Percentiles rank a stretch among this genome's conserved stretches.
Evolutionary conservation across 2,113 vertebrate species (phyloP).

Genomic region (Vidua chalybeata): DNA sequence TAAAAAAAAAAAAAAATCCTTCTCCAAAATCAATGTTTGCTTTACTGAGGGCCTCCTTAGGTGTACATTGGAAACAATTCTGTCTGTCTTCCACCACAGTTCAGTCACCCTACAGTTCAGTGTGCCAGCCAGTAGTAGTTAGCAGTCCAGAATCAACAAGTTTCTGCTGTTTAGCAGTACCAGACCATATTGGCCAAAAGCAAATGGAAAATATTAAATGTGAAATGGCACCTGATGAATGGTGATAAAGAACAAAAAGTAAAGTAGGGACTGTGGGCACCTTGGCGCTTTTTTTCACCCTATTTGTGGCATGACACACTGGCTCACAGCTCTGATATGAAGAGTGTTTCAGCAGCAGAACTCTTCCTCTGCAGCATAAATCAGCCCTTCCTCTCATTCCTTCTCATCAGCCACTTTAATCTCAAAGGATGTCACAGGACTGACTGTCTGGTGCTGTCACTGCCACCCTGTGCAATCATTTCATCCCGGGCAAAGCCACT

Average conservation of each 20-base stretch:
- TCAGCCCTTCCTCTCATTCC: not conserved
- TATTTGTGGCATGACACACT: not conserved
- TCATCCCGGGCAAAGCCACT: not conserved
- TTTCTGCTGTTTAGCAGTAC: conserved; percentile 49
- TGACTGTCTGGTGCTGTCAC: not conserved
- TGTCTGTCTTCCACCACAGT: conserved; percentile 74
- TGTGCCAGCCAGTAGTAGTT: conserved; percentile 65
- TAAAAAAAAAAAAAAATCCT: conserved; percentile 32
- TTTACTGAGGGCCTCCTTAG: conserved; percentile 79
- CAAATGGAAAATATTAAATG: conserved; percentile 46
- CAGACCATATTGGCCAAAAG: conserved; percentile 20
- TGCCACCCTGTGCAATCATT: not conserved
- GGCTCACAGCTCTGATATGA: not conserved
- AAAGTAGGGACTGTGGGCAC: not conserved
- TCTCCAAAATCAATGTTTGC: conserved; percentile 81
- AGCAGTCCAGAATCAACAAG: conserved; percentile 76
- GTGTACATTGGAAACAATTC: conserved; percentile 80
- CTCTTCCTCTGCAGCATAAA: not conserved
- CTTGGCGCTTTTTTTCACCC: not conserved
- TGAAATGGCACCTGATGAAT: conserved; percentile 8
- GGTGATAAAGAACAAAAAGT: conserved; percentile 11
- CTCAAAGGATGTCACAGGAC: not conserved
- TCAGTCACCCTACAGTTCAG: conserved; percentile 66
- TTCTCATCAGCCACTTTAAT: not conserved
- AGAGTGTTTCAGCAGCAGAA: not conserved